Evolutionary conservation across 2,113 vertebrate genomes (phyloP), one percentile per base, ranked within the genome.

Genomic region (Petrocephalus zakoni): DNA sequence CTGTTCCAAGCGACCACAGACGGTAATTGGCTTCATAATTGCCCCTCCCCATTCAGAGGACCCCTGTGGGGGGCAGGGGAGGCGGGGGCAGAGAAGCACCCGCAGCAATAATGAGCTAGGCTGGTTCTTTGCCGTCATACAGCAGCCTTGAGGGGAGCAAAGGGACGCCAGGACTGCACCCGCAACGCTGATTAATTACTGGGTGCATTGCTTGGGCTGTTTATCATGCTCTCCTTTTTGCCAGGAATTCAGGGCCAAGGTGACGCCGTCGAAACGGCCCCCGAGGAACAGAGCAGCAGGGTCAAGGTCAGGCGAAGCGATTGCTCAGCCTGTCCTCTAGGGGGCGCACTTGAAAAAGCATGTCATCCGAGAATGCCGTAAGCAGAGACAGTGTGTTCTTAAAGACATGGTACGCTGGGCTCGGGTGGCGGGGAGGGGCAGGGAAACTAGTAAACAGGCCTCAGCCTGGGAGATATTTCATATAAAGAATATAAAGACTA

Each of bases 391-490:
- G 22, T 29, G 51, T n/a, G 51, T 52, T 53, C 15, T 52, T 19
- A 55, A 15, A 53, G 49, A 49, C 51, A 29, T 29, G 11, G 51
- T 85, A 2, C 0, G 22, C 21, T 4, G 37, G 78, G 42, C 15
- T 42, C 29, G 72, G 22, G n/a, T n/a, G 56, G 21, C 1, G 3
- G 58, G 22, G 58, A 17, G 4, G 56, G 58, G 21, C 47, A 49
- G 21, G 22, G 58, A 22, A 22, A 19, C 58, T 9, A 22, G 58
- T 64, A 64, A 64, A 64, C 58, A 25, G 61, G 61, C 9, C 61
- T 68, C 37, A 90, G 91, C 92, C 90, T 89, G 37, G 22, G n/a
- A 90, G 90, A 89, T 88, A 92, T 91, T 90, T 87, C 42, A 34
- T 47, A 84, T 87, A 88, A 82, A 29, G 21, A 90, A 91, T 90